A percentile compares a stretch with the other conserved stretches of the same genome.
Conservation (phyloP, 2,888 invertebrate genomes). For the Platycnemis pennipes region DNA sequence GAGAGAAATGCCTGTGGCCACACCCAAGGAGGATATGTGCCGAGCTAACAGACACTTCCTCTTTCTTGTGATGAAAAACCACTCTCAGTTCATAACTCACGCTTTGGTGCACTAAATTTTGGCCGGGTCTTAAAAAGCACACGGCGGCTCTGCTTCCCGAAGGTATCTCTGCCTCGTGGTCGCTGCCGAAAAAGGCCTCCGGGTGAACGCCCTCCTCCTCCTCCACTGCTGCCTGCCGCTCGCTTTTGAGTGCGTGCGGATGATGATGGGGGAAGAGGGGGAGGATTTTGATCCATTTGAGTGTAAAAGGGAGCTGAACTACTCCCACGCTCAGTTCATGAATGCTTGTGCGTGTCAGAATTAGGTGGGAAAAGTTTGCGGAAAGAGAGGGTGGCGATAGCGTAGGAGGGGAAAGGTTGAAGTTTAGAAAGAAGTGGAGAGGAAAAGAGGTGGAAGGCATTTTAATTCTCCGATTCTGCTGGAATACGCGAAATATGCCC, state of each 20-base stretch:
- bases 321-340: not conserved
- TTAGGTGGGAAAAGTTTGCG: not conserved
- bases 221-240: not conserved
- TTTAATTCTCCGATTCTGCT: no score
- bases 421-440: not conserved
- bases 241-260: not conserved
- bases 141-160: conserved; percentile 8
- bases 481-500: no score
- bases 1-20: no score
- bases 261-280: not conserved
- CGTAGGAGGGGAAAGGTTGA: not conserved
- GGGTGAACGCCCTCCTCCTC: not conserved
- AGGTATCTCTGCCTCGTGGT: conserved; percentile 7
- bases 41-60: not conserved
- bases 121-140: conserved; percentile 10
- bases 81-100: conserved; percentile 1
- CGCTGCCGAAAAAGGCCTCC: no score
- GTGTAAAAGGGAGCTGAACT: conserved; percentile 10
- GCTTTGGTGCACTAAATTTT: conserved; percentile 5
- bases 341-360: not conserved
- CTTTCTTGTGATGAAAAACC: not conserved
- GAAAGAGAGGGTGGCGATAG: not conserved
- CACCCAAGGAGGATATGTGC: no score
- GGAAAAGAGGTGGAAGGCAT: not conserved
- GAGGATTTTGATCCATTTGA: conserved; percentile 1